phyloP scores from a whole-genome alignment of 2,113 vertebrate species.

The Rutilus rutilus region DNA sequence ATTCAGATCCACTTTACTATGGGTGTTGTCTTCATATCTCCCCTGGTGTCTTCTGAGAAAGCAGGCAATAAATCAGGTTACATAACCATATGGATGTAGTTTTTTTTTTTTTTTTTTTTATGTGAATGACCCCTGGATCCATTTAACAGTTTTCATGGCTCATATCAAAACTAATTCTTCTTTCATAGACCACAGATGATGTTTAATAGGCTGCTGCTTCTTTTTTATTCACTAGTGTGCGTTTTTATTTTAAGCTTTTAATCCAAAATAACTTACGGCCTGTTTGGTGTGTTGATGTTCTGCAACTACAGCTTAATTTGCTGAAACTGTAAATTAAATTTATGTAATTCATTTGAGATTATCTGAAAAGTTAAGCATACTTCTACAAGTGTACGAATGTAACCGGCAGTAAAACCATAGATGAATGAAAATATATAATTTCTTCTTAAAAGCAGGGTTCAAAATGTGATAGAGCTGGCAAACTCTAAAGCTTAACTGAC shows the following conservation, averaged over 20 bases:
- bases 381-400: background rate
- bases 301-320: background rate
- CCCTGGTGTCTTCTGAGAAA: constrained; percentile 22
- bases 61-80: constrained; percentile 12
- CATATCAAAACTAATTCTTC: constrained; percentile 16
- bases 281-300: background rate
- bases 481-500: background rate
- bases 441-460: background rate
- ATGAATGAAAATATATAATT: background rate
- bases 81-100: background rate
- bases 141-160: constrained; percentile 14
- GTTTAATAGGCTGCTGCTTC: background rate
- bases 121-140: constrained; percentile 33
- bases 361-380: background rate
- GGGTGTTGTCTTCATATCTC: constrained; percentile 13
- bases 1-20: constrained; percentile 10
- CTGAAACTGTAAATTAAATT: background rate
- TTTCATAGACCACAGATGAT: constrained; percentile 16
- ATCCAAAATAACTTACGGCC: background rate
- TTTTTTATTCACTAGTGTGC: constrained; percentile 27
- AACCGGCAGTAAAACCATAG: background rate
- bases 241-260: constrained; percentile 30
- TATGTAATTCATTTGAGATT: background rate
- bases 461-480: background rate
- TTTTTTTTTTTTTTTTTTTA: constrained; percentile 19